Conservation (phyloP, 2,888 invertebrate genomes). For the Nomada flava region DNA sequence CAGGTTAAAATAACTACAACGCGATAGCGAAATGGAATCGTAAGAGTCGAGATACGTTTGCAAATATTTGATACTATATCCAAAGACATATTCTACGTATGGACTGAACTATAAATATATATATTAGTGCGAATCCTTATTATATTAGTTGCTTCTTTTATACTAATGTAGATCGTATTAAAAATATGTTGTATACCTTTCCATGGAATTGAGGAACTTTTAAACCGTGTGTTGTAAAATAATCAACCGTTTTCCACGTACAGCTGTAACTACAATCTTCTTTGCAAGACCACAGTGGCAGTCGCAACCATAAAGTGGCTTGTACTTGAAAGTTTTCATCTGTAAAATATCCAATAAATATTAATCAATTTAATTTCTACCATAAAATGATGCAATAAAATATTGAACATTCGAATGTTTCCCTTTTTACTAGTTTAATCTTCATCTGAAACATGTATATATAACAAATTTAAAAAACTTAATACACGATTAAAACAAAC, state of each 20-base stretch:
- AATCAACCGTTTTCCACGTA: constrained; percentile 96
- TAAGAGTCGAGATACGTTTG: too few relatives aligned
- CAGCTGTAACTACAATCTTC: constrained; percentile 96
- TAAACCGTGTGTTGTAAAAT: constrained; percentile 88
- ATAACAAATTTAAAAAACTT: background rate
- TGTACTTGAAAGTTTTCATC: constrained; percentile 76
- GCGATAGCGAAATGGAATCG: too few relatives aligned
- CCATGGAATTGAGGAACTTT: constrained; percentile 97
- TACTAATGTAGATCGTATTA: background rate
- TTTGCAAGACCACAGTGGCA: constrained; percentile 91
- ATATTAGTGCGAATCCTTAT: too few relatives aligned
- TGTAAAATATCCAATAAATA: constrained; percentile 51
- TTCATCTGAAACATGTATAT: background rate
- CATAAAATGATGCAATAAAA: background rate
- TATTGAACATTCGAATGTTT: background rate
- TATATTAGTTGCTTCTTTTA: too few relatives aligned
- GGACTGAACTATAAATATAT: too few relatives aligned
- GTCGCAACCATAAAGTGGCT: constrained; percentile 74
- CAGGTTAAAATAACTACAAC: too few relatives aligned
- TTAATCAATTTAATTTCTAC: background rate
- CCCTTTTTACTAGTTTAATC: background rate
- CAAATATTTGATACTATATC: too few relatives aligned
- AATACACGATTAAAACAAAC: constrained; percentile 9
- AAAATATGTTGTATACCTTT: constrained; percentile 87
- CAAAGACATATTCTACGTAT: too few relatives aligned